A percentile compares a stretch with the other conserved stretches of the same genome.
phyloP scores from a whole-genome alignment of 2,888 invertebrate species.

The Aricia artaxerxes region DNA sequence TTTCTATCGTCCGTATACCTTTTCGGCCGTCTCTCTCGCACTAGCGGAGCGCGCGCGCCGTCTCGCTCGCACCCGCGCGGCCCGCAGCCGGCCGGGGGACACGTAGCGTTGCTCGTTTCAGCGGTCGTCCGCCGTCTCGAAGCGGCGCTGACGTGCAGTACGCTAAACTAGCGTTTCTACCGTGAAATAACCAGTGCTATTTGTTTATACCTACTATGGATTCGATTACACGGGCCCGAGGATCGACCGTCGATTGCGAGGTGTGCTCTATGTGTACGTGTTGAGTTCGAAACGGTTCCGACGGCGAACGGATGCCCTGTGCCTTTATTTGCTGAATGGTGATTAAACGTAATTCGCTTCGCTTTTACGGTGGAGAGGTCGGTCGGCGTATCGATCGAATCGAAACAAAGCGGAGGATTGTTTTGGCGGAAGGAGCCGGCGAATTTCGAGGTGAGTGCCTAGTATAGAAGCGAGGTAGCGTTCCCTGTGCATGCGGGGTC shows the following conservation, averaged over 20 bases:
- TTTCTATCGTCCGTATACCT: conserved; percentile 62
- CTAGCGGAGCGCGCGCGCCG: conserved; percentile 32
- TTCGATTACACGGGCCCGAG: conserved; percentile 60
- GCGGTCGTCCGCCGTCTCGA: conserved; percentile 73
- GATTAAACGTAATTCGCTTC: conserved; percentile 77
- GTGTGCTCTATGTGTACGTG: conserved; percentile 66
- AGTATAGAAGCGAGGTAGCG: conserved; percentile 46
- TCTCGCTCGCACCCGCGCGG: conserved; percentile 57
- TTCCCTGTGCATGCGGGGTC: conserved; percentile 44
- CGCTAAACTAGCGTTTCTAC: conserved; percentile 66
- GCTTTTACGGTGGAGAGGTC: conserved; percentile 73
- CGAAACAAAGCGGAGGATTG: conserved; percentile 72
- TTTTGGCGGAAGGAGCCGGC: conserved; percentile 57
- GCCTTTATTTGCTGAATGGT: conserved; percentile 75
- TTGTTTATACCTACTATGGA: conserved; percentile 73
- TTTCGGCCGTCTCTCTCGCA: conserved; percentile 48
- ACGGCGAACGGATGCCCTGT: conserved; percentile 68
- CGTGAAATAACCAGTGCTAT: conserved; percentile 72
- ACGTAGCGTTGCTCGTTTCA: conserved; percentile 64
- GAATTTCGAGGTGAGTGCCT: conserved; percentile 58
- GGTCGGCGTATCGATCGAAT: conserved; percentile 70
- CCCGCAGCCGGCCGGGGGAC: conserved; percentile 59
- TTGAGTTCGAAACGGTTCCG: conserved; percentile 56
- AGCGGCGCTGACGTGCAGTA: conserved; percentile 77
- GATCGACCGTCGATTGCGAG: conserved; percentile 58